Evolutionary conservation across 2,113 vertebrate genomes (phyloP).

Genomic region (Zingel zingel): DNA sequence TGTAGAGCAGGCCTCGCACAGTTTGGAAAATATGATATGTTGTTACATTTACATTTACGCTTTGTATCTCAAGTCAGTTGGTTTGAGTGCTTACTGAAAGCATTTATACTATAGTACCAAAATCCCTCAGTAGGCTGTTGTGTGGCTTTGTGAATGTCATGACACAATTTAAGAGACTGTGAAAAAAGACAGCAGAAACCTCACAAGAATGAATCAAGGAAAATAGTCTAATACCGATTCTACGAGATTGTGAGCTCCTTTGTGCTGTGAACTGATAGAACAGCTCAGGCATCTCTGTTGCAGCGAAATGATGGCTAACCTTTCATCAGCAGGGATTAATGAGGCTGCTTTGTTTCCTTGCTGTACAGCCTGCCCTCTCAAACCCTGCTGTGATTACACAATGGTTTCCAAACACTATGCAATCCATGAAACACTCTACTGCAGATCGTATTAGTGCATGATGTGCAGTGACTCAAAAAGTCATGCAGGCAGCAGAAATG

Average conservation of each 20-base stretch:
- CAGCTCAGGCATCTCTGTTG: constrained; percentile 35
- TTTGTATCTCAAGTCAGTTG: constrained; percentile 15
- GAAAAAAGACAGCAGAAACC: constrained; percentile 5
- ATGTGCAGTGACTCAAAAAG: constrained; percentile 18
- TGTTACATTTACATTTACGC: constrained; percentile 28
- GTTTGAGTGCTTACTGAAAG: constrained; percentile 25
- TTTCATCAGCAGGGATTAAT: constrained; percentile 61
- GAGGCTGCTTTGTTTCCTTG: constrained; percentile 54
- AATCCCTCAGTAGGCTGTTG: constrained; percentile 21
- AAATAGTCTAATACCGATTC: neutral
- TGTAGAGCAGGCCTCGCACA: neutral
- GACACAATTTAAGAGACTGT: constrained; percentile 1
- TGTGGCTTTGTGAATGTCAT: constrained; percentile 10
- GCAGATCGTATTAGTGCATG: neutral
- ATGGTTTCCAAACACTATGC: constrained; percentile 4
- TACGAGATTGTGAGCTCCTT: neutral
- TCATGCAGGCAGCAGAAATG: constrained; percentile 33
- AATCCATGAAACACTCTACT: neutral
- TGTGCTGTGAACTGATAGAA: constrained; percentile 2
- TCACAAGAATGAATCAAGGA: constrained; percentile 7
- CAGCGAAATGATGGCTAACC: constrained; percentile 32
- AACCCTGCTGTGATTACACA: constrained; percentile 46
- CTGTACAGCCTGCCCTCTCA: constrained; percentile 34
- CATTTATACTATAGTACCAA: constrained; percentile 17
- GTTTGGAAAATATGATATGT: constrained; percentile 13